These are phyloP conservation scores for Pyrgus malvae DNA, from an alignment of 2,888 invertebrate genomes.

Conservation along the genomic window DNA sequence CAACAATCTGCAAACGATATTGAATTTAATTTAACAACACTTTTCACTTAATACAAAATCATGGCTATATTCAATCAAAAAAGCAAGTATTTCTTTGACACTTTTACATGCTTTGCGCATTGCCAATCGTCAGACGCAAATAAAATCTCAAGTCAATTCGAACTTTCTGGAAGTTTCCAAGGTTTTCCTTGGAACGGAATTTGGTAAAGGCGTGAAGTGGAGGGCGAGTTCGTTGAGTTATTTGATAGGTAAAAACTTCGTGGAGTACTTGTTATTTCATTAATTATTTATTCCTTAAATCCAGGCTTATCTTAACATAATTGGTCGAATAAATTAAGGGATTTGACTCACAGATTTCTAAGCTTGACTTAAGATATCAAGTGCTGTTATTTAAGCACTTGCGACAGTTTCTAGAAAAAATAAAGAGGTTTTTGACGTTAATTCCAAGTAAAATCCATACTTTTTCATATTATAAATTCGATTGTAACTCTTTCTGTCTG, in stretches of 20 bases:
- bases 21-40: neutral
- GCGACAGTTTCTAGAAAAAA: too few species aligned
- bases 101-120: conserved; percentile 9
- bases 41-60: neutral
- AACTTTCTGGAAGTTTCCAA: conserved; percentile 12
- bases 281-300: conserved; percentile 14
- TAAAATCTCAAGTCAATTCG: conserved; percentile 18
- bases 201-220: conserved; percentile 16
- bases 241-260: conserved; percentile 11
- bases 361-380: too few species aligned
- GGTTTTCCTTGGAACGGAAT: conserved; percentile 13
- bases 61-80: neutral
- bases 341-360: neutral
- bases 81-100: neutral
- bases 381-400: too few species aligned
- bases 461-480: too few species aligned
- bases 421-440: too few species aligned
- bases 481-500: too few species aligned
- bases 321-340: neutral
- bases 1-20: too few species aligned
- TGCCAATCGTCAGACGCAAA: conserved; percentile 12
- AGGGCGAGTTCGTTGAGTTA: conserved; percentile 1
- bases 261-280: conserved; percentile 7
- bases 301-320: conserved; percentile 3
- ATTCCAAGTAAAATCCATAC: too few species aligned